A percentile compares a stretch with the other conserved stretches of the same genome.
phyloP scores from a whole-genome alignment of 2,888 invertebrate species.

The Sicus ferrugineus region DNA sequence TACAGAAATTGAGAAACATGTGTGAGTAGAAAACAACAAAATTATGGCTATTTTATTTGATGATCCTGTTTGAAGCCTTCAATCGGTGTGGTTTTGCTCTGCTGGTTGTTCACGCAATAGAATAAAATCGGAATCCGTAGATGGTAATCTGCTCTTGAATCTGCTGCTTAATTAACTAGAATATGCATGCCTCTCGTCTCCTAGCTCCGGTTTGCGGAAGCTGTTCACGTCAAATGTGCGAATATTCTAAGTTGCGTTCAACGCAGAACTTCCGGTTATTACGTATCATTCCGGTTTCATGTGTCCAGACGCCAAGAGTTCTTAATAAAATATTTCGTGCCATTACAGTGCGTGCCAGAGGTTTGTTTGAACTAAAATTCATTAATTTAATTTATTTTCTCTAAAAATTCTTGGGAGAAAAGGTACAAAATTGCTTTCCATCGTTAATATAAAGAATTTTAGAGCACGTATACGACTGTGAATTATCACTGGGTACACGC shows the following conservation, averaged over 20 bases:
- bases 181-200: background rate
- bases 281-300: conserved; percentile 50
- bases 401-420: too few species aligned
- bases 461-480: conserved; percentile 54
- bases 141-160: conserved; percentile 45
- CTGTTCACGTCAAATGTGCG: conserved; percentile 56
- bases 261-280: conserved; percentile 51
- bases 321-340: conserved; percentile 49
- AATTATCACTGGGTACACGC: conserved; percentile 53
- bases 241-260: conserved; percentile 56
- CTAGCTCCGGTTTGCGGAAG: conserved; percentile 55
- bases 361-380: conserved; percentile 38
- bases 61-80: conserved; percentile 49
- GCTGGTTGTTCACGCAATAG: conserved; percentile 56
- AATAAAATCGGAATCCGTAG: conserved; percentile 49
- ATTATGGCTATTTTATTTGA: background rate
- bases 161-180: background rate
- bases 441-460: too few species aligned
- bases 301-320: conserved; percentile 51
- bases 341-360: conserved; percentile 49
- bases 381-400: background rate
- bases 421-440: too few species aligned
- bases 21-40: conserved; percentile 46
- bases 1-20: conserved; percentile 49
- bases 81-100: conserved; percentile 61